Base-by-base conservation (phyloP, 2,113 vertebrate genomes). In the Larimichthys crocea region DNA sequence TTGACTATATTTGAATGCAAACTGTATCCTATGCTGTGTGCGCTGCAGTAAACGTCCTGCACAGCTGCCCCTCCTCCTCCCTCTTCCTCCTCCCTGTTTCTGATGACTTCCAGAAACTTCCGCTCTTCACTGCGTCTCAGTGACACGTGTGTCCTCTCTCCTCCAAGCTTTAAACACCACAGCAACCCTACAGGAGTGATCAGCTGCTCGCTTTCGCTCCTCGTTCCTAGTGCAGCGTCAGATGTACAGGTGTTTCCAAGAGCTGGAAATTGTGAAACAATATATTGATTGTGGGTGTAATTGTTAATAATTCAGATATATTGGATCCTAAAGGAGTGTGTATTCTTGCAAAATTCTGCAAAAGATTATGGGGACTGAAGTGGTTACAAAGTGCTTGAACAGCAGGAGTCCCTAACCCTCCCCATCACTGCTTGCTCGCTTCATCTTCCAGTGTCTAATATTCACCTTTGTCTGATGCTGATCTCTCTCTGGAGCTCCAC, bases 31-130 rank as follows among this genome's bases (percentile, higher is more conserved):
- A 12, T 69, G 5, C 49, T 65, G 61, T 42, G 31, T 20, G 59
- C 3, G 31, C 60, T 76, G 70, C 82, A 88, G 65, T 82, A 63
- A 80, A 82, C 75, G 69, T 60, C 70, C 49, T 29, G 44, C 49
- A 24, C 74, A 80, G 82, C 69, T 81, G 80, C 26, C n/a, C 6
- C 31, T 5, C 44, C 65, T 19, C 46, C 55, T 17, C 44, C 26
- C 20, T 53, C n/a, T 14, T 14, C 12, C 44, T 61, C 60, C 55
- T 14, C 53, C 57, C 63, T 5, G 40, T 50, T 40, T 8, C 69
- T 88, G 88, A 92, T 91, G 88, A 83, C 67, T 92, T 92, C 90
- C 92, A 91, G 92, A 92, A 85, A 86, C 90, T 76, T 91, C 89
- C 71, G 74, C 73, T 86, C 74, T 73, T 77, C 73, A 8, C 59